These are phyloP conservation scores for Hycleus phaleratus DNA, from an alignment of 1,140 invertebrate genomes.

Conservation along the genomic window DNA sequence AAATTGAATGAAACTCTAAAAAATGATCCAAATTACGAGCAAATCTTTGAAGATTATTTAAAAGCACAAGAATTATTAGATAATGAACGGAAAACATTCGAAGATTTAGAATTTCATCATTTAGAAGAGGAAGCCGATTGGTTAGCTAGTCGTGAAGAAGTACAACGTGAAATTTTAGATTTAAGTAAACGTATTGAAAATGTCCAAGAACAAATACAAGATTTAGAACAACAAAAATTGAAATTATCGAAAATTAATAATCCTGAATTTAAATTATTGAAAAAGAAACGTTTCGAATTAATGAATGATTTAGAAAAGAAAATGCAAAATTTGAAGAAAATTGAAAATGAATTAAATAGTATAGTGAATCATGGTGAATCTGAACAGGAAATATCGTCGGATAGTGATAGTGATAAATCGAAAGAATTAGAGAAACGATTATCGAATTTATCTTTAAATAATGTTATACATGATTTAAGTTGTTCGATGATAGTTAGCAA, in stretches of 20 bases:
- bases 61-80: constrained; percentile 61
- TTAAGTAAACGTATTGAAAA: constrained; percentile 56
- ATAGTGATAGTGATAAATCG: constrained; percentile 36
- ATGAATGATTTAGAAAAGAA: constrained; percentile 1
- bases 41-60: constrained; percentile 52
- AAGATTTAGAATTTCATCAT: constrained; percentile 90
- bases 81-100: constrained; percentile 72
- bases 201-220: constrained; percentile 53
- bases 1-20: constrained; percentile 30
- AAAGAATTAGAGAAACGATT: constrained; percentile 27
- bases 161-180: constrained; percentile 67
- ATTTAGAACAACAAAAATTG: constrained; percentile 57
- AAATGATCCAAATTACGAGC: constrained; percentile 44
- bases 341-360: constrained; percentile 25
- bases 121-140: constrained; percentile 82
- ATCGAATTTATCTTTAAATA: constrained; percentile 16
- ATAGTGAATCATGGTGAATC: constrained; percentile 35
- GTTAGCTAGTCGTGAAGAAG: constrained; percentile 71
- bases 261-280: constrained; percentile 35
- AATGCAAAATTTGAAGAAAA: constrained; percentile 32
- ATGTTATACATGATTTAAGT: constrained; percentile 31
- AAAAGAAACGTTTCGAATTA: constrained; percentile 17
- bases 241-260: constrained; percentile 32
- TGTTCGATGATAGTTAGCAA: constrained; percentile 34
- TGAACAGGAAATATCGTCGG: constrained; percentile 36